Conservation (phyloP, 2,113 vertebrate species). For the Myiopsitta monachus region DNA sequence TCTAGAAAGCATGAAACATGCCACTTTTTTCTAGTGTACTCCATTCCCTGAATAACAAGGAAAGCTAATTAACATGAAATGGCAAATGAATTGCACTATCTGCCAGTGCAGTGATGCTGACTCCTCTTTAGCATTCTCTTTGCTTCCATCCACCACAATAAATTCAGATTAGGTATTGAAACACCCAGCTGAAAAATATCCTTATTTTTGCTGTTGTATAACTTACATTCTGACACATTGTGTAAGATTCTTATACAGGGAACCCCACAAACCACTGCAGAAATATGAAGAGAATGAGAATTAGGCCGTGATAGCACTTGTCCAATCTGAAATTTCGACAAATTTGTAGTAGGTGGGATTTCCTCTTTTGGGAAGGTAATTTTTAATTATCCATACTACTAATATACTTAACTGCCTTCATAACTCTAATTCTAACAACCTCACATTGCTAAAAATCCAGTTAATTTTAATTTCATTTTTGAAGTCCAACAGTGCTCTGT, state of each 20-base stretch:
- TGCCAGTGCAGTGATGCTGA: constrained; percentile 32
- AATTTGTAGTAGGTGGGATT: background rate
- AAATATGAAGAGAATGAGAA: background rate
- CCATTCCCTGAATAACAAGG: constrained; percentile 27
- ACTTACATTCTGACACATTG: background rate
- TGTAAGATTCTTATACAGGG: background rate
- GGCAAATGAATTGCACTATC: constrained; percentile 3
- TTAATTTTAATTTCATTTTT: constrained; percentile 67
- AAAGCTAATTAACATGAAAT: constrained; percentile 49
- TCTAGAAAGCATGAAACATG: background rate
- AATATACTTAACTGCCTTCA: constrained; percentile 63
- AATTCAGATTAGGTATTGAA: constrained; percentile 50
- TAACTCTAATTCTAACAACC: constrained; percentile 39
- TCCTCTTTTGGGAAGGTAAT: constrained; percentile 41
- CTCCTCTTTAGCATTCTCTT: constrained; percentile 48
- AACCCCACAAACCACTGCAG: background rate
- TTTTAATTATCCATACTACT: constrained; percentile 63
- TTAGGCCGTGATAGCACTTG: background rate
- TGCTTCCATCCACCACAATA: constrained; percentile 43
- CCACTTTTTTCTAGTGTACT: background rate
- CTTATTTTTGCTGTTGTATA: constrained; percentile 6
- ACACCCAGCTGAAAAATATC: constrained; percentile 17
- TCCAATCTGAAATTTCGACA: background rate
- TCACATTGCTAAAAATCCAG: constrained; percentile 56
- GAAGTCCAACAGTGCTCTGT: constrained; percentile 57